A percentile compares a stretch with the other conserved stretches of the same genome.
phyloP scores from a whole-genome alignment of 1,140 invertebrate species.

The Andrena cerasifolii region DNA sequence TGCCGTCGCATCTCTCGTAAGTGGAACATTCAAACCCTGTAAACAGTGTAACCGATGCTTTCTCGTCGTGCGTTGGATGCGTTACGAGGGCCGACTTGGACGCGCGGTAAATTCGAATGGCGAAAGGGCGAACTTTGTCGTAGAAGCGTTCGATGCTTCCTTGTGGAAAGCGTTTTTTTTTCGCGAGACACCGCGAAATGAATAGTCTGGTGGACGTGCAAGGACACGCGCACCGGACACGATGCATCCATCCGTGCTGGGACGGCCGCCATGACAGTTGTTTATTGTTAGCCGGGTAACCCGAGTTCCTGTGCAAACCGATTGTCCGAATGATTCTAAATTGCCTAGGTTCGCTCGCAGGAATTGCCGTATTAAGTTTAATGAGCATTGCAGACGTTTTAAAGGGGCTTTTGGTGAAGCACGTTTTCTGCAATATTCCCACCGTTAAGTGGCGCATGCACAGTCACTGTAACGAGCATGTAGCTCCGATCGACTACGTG shows the following conservation, averaged over 20 bases:
- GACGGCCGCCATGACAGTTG: slow-evolving; percentile 32
- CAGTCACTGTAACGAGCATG: neutral
- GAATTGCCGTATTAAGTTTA: slow-evolving; percentile 25
- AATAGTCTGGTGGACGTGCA: slow-evolving; percentile 23
- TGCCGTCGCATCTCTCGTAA: too few species aligned
- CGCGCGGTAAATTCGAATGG: too few species aligned
- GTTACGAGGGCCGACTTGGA: too few species aligned
- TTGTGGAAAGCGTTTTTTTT: slow-evolving; percentile 1
- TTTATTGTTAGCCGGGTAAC: slow-evolving; percentile 42
- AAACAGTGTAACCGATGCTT: too few species aligned
- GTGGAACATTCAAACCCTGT: too few species aligned
- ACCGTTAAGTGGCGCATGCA: neutral
- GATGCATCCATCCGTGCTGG: slow-evolving; percentile 41
- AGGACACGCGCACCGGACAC: slow-evolving; percentile 58
- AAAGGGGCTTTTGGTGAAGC: neutral
- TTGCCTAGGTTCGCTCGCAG: slow-evolving; percentile 12
- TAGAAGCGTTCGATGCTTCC: too few species aligned
- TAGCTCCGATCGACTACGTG: neutral
- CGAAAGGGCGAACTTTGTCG: neutral
- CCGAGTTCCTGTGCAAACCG: slow-evolving; percentile 41
- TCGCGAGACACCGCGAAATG: slow-evolving; percentile 2
- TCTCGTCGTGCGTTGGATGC: too few species aligned
- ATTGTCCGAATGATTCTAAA: slow-evolving; percentile 41
- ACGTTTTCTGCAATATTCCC: neutral
- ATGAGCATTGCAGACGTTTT: slow-evolving; percentile 18